Percentiles rank a stretch among this genome's conserved stretches.
Evolutionary conservation across 2,797 vertebrate species (phyloP).

Genomic region (Scarus forsteni): DNA sequence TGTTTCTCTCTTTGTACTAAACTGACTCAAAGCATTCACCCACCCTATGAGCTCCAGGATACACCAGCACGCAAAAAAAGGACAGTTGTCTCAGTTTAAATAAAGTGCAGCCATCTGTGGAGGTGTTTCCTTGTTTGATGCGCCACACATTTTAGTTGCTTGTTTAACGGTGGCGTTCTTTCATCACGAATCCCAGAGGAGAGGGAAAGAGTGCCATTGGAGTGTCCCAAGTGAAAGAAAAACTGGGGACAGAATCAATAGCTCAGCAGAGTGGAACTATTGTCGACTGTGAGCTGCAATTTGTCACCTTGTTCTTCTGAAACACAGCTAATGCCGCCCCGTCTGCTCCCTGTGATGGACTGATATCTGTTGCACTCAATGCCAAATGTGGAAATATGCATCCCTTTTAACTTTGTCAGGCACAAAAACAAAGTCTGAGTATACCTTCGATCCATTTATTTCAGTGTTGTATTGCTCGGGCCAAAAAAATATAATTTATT

Average conservation of each 20-base stretch:
- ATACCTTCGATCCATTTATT: neutral
- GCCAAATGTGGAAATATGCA: constrained; percentile 25
- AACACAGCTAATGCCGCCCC: constrained; percentile 79
- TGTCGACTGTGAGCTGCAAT: constrained; percentile 67
- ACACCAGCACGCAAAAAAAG: constrained; percentile 51
- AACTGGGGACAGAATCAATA: constrained; percentile 81
- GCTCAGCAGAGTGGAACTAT: constrained; percentile 80
- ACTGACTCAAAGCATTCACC: constrained; percentile 42
- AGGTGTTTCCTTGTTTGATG: constrained; percentile 66
- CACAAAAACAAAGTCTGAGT: constrained; percentile 27
- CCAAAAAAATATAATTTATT: neutral
- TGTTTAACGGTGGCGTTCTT: constrained; percentile 65
- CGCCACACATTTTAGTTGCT: constrained; percentile 63
- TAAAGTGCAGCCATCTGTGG: constrained; percentile 65
- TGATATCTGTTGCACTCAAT: constrained; percentile 76
- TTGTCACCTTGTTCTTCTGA: constrained; percentile 83
- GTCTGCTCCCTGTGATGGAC: constrained; percentile 51
- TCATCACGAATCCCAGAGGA: constrained; percentile 70
- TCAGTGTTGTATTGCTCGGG: neutral
- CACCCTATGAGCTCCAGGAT: constrained; percentile 55
- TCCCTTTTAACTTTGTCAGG: constrained; percentile 26
- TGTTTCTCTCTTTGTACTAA: constrained; percentile 52
- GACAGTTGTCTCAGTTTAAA: constrained; percentile 75
- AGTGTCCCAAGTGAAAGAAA: constrained; percentile 55
- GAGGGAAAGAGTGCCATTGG: constrained; percentile 65